These are phyloP conservation scores for Myopa tessellatipennis DNA, from an alignment of 2,888 invertebrate genomes.

Conservation along the genomic window DNA sequence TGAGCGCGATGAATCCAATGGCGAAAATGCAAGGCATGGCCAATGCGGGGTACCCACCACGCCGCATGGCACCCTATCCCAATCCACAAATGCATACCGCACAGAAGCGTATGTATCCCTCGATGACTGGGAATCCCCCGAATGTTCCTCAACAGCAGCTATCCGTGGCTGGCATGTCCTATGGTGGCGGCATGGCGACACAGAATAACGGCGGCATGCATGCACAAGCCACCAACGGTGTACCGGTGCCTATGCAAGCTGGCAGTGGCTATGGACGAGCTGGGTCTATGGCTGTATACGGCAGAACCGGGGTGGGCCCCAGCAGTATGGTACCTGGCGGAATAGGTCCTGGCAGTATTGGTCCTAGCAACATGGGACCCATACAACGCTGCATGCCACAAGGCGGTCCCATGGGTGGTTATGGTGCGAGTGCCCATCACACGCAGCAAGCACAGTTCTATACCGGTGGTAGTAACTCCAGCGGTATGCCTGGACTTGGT, in stretches of 20 bases:
- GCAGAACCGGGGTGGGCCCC: conserved; percentile 60
- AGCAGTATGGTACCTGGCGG: conserved; percentile 60
- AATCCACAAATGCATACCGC: conserved; percentile 87
- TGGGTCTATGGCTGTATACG: conserved; percentile 58
- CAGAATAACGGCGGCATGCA: conserved; percentile 63
- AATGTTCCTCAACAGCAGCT: conserved; percentile 68
- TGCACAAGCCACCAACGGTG: conserved; percentile 64
- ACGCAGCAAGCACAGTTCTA: conserved; percentile 61
- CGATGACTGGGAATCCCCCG: conserved; percentile 70
- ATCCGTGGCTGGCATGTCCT: conserved; percentile 60
- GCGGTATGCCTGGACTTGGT: conserved; percentile 55
- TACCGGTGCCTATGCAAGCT: conserved; percentile 67
- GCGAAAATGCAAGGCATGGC: conserved; percentile 72
- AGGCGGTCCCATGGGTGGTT: conserved; percentile 51
- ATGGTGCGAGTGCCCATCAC: conserved; percentile 55
- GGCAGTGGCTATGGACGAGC: conserved; percentile 67
- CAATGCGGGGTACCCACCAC: conserved; percentile 74
- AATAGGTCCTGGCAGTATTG: conserved; percentile 52
- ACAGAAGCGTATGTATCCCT: conserved; percentile 73
- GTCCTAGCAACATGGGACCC: conserved; percentile 52
- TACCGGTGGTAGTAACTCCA: conserved; percentile 55
- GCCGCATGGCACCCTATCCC: conserved; percentile 88
- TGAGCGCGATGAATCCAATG: conserved; percentile 77
- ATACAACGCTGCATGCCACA: conserved; percentile 46
- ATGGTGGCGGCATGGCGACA: conserved; percentile 56